phyloP scores from a whole-genome alignment of 2,113 vertebrate species.

The Brienomyrus longianalis region DNA sequence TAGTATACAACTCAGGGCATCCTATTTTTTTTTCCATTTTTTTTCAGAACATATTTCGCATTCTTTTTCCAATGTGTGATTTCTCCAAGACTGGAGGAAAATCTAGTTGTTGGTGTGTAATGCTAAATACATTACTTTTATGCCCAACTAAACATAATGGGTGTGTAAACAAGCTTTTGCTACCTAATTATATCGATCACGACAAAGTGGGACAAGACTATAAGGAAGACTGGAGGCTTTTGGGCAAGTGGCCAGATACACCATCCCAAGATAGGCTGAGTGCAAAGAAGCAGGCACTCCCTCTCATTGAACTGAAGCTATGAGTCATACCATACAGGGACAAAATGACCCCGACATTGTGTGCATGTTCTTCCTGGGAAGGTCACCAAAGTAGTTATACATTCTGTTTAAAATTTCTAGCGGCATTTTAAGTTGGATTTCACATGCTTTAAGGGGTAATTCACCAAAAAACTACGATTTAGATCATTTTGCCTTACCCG shows the following conservation, averaged over 20 bases:
- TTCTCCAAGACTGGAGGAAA: conserved; percentile 9
- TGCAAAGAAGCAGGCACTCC: not conserved
- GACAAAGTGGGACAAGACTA: not conserved
- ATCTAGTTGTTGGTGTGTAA: conserved; percentile 8
- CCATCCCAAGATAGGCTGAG: not conserved
- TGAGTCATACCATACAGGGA: not conserved
- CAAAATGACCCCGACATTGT: not conserved
- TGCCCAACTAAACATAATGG: not conserved
- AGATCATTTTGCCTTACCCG: not conserved
- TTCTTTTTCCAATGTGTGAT: not conserved
- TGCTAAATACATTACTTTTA: not conserved
- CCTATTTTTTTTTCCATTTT: not conserved
- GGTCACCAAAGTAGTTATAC: not conserved
- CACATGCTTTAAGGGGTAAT: not conserved
- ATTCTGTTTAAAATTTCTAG: not conserved
- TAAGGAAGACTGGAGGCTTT: not conserved
- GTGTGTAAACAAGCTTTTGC: conserved; percentile 17
- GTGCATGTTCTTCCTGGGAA: not conserved
- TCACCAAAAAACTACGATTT: not conserved
- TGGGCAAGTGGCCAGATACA: conserved; percentile 2
- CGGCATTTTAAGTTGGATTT: not conserved
- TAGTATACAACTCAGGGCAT: not conserved
- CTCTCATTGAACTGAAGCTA: not conserved
- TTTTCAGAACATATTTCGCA: not conserved
- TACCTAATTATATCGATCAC: conserved; percentile 23